These are phyloP conservation scores for Tenthredo notha DNA, from an alignment of 2,888 invertebrate genomes.

Conservation along the genomic window DNA sequence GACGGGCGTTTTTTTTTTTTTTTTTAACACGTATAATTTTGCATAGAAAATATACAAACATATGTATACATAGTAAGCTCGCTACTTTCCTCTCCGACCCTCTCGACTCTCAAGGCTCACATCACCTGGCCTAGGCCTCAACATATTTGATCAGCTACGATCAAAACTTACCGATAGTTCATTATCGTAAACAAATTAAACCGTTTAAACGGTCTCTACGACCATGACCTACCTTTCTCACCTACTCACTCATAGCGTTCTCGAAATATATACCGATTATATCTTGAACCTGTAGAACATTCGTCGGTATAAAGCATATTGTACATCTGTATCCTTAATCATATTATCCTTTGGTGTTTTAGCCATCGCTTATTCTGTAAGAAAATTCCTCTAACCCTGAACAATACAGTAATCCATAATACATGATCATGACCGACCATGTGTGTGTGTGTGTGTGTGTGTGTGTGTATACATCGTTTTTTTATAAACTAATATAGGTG, in stretches of 20 bases:
- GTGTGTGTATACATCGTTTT: not conserved
- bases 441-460: not conserved
- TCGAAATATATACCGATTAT: not conserved
- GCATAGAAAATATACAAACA: not conserved
- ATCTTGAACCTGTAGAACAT: not conserved
- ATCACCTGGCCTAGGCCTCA: conserved; percentile 13
- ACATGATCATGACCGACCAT: not conserved
- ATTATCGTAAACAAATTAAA: conserved; percentile 39
- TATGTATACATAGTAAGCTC: not conserved
- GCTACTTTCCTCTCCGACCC: not conserved
- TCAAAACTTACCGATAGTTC: not conserved
- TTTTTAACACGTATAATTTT: not conserved
- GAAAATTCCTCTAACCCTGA: not conserved
- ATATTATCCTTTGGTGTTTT: not conserved
- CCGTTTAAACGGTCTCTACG: conserved; percentile 41
- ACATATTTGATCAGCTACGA: conserved; percentile 2
- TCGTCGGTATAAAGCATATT: not conserved
- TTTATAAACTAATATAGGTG: not conserved
- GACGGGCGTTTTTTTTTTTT: not conserved
- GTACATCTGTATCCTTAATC: not conserved
- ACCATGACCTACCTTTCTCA: conserved; percentile 43
- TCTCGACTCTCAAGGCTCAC: conserved; percentile 11
- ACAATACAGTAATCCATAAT: conserved; percentile 1
- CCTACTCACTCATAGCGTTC: not conserved
- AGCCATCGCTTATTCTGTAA: not conserved